Base-by-base conservation (phyloP, 92 coral and sea anemone species). In the Paramuricea clavata region DNA sequence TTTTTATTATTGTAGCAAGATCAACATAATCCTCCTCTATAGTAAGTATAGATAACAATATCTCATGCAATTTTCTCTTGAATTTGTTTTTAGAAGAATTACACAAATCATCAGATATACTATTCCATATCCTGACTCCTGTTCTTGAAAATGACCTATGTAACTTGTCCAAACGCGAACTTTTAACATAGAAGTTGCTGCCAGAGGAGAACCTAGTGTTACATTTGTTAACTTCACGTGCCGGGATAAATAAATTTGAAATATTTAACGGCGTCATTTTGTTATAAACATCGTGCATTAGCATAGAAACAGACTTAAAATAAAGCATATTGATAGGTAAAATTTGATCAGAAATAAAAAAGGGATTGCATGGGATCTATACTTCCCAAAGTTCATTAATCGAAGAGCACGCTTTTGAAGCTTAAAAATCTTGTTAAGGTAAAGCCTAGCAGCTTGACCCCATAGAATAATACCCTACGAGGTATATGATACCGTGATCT, bases 241-340 rank as follows among this genome's bases (percentile, higher is more conserved):
- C 41, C 2, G 25, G 33, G 5, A 39, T 47, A 74, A 91, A 88
- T 54, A 83, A 47, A 42, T 87, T 83, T 49, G 70, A 74, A 57
- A 87, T 87, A 69, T 82, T 82, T 64, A 44, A 15, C 22, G 94
- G 83, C 47, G 87, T 52, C 42, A 22, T 8, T 4, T 84, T 49
- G 69, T 91, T 87, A 64, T 23, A 54, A 25, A 91, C 89, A 72
- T 78, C 89, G 69, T 88, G 54, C 94, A 91, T 91, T 47, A 87
- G 62, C 25, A 82, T 73, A 36, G 87, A 60, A 44, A 88, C 42
- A 17, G 77, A 67, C 17, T 91, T 75, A 35, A n/a, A 42, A 69
- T 82, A 91, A 17, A 81, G 78, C 39, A 82, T 36, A 4, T 91
- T 32, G 26, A 91, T 74, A 13, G 93, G 89, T 15, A 83, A 17